Conservation (phyloP, 2,113 vertebrate species). For the Anolis sagrei region DNA sequence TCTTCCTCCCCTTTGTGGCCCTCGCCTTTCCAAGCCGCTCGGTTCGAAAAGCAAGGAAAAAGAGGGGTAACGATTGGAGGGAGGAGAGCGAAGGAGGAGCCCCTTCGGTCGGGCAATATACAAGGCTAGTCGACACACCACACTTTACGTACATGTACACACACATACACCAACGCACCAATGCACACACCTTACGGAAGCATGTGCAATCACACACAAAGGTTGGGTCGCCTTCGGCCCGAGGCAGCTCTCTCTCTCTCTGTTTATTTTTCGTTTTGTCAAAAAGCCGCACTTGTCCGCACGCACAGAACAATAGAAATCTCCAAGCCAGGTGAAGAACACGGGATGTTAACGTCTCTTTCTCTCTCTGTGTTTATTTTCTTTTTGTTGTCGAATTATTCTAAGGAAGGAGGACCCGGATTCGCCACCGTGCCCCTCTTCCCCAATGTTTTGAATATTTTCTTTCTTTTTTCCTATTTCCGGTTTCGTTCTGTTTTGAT, state of each 20-base stretch:
- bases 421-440: neutral
- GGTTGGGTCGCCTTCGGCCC: neutral
- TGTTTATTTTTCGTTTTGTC: neutral
- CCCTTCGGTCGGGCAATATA: neutral
- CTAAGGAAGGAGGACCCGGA: neutral
- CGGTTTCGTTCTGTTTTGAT: neutral
- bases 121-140: neutral
- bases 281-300: constrained; percentile 45
- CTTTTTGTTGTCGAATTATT: constrained; percentile 6
- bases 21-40: neutral
- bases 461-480: neutral
- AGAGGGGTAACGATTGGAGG: neutral
- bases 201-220: constrained; percentile 9
- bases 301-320: constrained; percentile 49
- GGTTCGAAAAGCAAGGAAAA: neutral
- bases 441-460: no score
- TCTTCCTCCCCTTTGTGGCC: neutral
- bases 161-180: neutral
- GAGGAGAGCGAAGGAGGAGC: neutral
- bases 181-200: neutral
- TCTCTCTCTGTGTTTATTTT: neutral
- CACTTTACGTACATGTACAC: neutral
- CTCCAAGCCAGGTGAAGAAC: constrained; percentile 39
- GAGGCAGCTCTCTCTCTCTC: constrained; percentile 19
- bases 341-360: constrained; percentile 10